Evolutionary conservation across 2,888 invertebrate genomes (phyloP).

Genomic region (Pseudococcus longispinus): DNA sequence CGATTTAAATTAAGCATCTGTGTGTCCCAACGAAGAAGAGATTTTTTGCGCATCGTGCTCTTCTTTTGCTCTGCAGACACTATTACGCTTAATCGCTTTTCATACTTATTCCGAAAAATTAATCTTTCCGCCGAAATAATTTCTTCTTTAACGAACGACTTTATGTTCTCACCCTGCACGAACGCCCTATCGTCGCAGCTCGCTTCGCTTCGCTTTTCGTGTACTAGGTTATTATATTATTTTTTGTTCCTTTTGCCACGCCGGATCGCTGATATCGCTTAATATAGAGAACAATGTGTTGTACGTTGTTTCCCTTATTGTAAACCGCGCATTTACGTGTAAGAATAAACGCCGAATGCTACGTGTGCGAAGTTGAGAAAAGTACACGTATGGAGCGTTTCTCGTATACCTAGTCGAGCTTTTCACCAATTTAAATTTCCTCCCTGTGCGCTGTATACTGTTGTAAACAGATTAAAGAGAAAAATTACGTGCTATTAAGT

Average conservation of each 20-base stretch:
- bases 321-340: neutral
- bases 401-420: neutral
- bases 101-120: conserved; percentile 30
- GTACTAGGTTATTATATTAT: neutral
- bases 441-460: neutral
- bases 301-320: neutral
- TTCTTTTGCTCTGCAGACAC: neutral
- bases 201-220: neutral
- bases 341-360: neutral
- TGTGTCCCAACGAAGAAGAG: neutral
- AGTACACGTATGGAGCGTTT: neutral
- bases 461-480: conserved; percentile 37
- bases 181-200: neutral
- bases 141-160: conserved; percentile 7
- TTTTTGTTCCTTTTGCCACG: neutral
- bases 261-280: neutral
- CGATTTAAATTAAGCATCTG: conserved; percentile 16
- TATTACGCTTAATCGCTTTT: conserved; percentile 34
- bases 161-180: neutral
- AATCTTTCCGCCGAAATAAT: conserved; percentile 29
- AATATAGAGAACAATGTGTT: conserved; percentile 1
- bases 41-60: neutral
- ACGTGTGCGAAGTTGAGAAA: neutral
- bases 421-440: conserved; percentile 30
- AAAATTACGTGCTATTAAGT: conserved; percentile 33